Base-by-base conservation (phyloP, 2,797 vertebrate genomes). In the Cyprinodon diabolis region DNA sequence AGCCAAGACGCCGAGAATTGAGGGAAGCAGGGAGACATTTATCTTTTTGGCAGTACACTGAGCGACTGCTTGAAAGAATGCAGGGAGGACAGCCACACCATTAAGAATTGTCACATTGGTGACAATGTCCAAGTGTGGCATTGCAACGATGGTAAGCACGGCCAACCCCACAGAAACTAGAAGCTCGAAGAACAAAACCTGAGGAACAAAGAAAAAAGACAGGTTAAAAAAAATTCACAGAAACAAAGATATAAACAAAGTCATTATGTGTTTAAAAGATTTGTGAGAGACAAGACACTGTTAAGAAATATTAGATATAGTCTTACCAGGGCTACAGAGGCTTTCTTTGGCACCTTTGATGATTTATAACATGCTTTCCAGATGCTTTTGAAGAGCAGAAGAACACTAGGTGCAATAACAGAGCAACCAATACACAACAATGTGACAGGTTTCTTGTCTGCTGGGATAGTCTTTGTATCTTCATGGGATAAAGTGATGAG, bases 121-220 rank as follows among this genome's bases (percentile, higher is more conserved):
- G 56, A 94, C 84, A 1, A 95, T 87, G 83, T 94, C 93, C 65
- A 95, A 78, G 58, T 90, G 80, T 0, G 94, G 94, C 94, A 95
- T 93, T 0, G 90, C 81, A 2, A 90, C 83, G 0, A 95, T 75
- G 15, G 85, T 90, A 69, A 95, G 92, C 23, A 93, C 17, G 0
- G 94, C 89, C 6, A 91, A 83, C 12, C 92, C 93, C 1, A 66
- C 23, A 21, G 93, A 89, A 40, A 88, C 93, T 25, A 94, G 0
- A 6, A 89, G 75, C 79, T 94, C 93, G 3, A 91, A 74, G 17
- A 77, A 79, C 4, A 93, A 48, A 51, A 94, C 89, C 94, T 94
- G 83, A n/a, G 17, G 11, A 54, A 12, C 4, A 68, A 40, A 35
- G 12, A 40, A 11, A 40, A 58, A 3, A 51, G 14, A 21, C 30